Base-by-base conservation (phyloP, 2,797 vertebrate species). In the Harpagifer antarcticus region DNA sequence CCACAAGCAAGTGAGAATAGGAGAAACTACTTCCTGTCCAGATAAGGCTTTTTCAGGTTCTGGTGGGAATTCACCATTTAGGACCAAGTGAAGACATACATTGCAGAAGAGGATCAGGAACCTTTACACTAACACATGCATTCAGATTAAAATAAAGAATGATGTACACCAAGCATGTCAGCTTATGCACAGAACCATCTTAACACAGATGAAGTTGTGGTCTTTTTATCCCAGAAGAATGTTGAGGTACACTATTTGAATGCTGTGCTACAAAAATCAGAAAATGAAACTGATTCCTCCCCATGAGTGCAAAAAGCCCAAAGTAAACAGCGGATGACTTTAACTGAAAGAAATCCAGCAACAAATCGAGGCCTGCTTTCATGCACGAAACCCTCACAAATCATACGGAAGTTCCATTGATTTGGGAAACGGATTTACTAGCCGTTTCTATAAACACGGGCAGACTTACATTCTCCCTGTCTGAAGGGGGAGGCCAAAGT, bases 31-130 rank as follows among this genome's bases (percentile, higher is more conserved):
- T 33, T 66, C 62, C 54, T 19, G 65, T 4, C 79, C 56, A 66
- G 58, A 72, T 85, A 84, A 87, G 88, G 85, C 85, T 58, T 87
- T 77, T 81, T 73, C 13, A 67, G 27, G 45, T 71, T 76, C 56
- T 69, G 50, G 37, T 40, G 16, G 14, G 31, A 44, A 64, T 3
- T 64, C 37, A 56, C 33, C 55, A 23, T 27, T 44, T 57, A 74
- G 83, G 52, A 57, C 66, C 76, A 50, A 58, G 23, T 63, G 8
- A 33, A 52, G 40, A 59, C 68, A 52, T 9, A 49, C 50, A 62
- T 40, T 1, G 14, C 43, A 54, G 31, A 2, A 15, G 19, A 54
- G 2, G 12, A 68, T 44, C 57, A 60, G 45, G 69, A 70, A 55
- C 52, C 17, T 69, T 50, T 68, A 72, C n/a, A 73, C 59, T 15